A percentile compares a stretch with the other conserved stretches of the same genome.
These are phyloP conservation scores for Leucania comma DNA, from an alignment of 2,888 invertebrate genomes.

Conservation along the genomic window DNA sequence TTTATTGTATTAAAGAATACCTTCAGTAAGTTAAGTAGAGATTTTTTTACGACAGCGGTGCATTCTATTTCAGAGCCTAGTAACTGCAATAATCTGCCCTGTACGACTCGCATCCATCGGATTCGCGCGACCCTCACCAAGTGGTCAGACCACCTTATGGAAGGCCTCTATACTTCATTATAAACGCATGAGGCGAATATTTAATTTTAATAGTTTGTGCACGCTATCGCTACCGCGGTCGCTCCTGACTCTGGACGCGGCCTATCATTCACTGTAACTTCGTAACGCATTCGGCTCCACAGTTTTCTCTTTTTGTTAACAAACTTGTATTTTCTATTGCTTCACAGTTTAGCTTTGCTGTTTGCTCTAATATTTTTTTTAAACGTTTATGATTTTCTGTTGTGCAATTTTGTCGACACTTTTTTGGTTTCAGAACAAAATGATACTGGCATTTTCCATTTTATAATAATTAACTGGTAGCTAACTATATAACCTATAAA, in stretches of 20 bases:
- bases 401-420: not conserved
- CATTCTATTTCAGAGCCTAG: no score
- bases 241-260: not conserved
- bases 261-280: conserved; percentile 32
- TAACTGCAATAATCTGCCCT: no score
- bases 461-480: no score
- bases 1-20: no score
- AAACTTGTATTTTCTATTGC: conserved; percentile 17
- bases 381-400: not conserved
- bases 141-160: no score
- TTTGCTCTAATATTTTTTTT: not conserved
- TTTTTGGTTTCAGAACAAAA: not conserved
- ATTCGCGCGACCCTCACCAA: no score
- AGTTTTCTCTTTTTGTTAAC: conserved; percentile 20
- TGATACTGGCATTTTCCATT: not conserved
- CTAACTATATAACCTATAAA: no score
- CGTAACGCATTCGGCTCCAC: conserved; percentile 24
- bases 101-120: no score
- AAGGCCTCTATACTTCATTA: no score
- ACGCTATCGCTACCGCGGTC: not conserved
- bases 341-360: not conserved
- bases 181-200: not conserved
- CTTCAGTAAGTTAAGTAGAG: no score
- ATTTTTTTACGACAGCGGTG: no score
- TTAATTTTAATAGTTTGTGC: not conserved